Conservation (phyloP, 2,113 vertebrate species). For the Silurus meridionalis region DNA sequence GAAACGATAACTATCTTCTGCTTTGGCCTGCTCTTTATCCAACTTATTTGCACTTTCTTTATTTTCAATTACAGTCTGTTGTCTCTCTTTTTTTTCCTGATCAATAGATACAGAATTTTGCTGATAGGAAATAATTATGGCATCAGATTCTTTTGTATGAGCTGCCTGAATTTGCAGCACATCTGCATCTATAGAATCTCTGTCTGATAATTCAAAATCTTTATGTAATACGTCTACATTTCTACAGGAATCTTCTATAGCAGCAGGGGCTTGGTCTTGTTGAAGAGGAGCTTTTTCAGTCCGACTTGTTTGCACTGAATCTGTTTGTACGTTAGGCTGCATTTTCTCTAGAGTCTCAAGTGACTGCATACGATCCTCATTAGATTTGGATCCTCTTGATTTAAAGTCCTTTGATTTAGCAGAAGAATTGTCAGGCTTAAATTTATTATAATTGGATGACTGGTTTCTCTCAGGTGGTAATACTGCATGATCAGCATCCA, state of each 20-base stretch:
- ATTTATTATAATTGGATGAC: neutral
- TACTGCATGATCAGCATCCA: constrained; percentile 30
- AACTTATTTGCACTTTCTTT: neutral
- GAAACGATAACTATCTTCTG: neutral
- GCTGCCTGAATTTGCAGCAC: neutral
- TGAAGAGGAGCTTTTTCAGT: neutral
- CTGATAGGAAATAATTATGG: neutral
- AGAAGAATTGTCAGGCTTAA: neutral
- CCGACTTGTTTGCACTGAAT: neutral
- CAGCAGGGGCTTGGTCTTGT: neutral
- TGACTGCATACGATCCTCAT: neutral
- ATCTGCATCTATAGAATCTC: neutral
- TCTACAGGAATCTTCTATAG: neutral
- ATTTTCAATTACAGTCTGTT: neutral
- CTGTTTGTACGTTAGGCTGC: neutral
- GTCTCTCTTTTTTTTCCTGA: neutral
- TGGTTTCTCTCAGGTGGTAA: neutral
- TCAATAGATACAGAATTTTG: neutral
- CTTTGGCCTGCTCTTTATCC: neutral
- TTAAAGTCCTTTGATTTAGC: neutral
- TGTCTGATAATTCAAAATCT: too few relatives aligned
- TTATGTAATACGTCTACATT: neutral
- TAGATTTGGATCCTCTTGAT: neutral
- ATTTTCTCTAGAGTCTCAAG: neutral
- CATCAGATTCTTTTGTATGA: neutral